These are phyloP conservation scores for Zaprionus camerounensis DNA, from an alignment of 1,140 invertebrate genomes.

Conservation along the genomic window DNA sequence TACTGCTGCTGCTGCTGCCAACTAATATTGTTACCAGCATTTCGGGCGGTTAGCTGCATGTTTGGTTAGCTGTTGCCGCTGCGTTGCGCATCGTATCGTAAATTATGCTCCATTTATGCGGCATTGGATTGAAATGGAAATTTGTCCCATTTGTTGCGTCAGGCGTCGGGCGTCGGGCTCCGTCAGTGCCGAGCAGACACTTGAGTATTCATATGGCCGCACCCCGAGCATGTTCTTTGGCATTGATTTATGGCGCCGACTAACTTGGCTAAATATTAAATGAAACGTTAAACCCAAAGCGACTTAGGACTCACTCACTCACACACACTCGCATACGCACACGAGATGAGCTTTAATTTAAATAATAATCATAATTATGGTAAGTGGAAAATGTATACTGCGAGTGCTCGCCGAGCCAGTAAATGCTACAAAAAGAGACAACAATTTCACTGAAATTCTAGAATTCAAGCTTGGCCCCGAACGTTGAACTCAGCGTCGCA, in stretches of 20 bases:
- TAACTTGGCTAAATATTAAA: conserved; percentile 78
- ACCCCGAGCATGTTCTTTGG: conserved; percentile 63
- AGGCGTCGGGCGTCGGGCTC: conserved; percentile 6
- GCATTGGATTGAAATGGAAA: conserved; percentile 79
- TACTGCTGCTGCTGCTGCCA: conserved; percentile 5
- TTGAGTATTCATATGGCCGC: conserved; percentile 78
- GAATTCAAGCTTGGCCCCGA: conserved; percentile 3
- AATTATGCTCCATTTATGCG: conserved; percentile 81
- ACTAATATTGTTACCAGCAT: conserved; percentile 73
- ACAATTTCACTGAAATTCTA: not conserved
- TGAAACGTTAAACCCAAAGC: conserved; percentile 66
- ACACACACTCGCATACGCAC: not conserved
- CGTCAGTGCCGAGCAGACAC: conserved; percentile 52
- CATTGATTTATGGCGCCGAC: conserved; percentile 75
- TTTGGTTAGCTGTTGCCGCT: conserved; percentile 68
- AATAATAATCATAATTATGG: conserved; percentile 66
- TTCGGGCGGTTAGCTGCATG: conserved; percentile 80
- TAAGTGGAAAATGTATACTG: conserved; percentile 3
- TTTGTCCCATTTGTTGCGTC: conserved; percentile 81
- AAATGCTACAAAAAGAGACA: conserved; percentile 22
- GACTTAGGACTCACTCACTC: conserved; percentile 7
- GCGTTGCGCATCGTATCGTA: conserved; percentile 63
- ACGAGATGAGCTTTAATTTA: conserved; percentile 49
- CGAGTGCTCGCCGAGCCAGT: conserved; percentile 1
- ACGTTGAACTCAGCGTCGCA: conserved; percentile 26